These are phyloP conservation scores for Ashinkailepas kermadecensis DNA, from an alignment of 2,888 invertebrate species.

Conservation along the genomic window DNA sequence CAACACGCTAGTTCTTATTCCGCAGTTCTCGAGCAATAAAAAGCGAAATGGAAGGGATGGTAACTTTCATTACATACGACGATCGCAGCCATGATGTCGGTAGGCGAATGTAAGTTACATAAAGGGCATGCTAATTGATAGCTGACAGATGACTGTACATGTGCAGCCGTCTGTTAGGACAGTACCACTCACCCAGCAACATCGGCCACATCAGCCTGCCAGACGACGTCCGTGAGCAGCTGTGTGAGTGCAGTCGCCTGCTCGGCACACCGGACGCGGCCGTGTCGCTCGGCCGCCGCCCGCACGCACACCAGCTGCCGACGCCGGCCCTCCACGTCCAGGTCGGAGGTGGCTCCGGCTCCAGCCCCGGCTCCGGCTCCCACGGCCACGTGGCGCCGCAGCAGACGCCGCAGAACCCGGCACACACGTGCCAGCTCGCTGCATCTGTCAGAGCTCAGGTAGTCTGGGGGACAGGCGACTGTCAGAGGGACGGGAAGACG, in stretches of 20 bases:
- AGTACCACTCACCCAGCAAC: slow-evolving; percentile 36
- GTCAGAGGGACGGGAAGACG: no score
- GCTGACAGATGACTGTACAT: no score
- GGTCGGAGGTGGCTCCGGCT: slow-evolving; percentile 34
- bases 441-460: slow-evolving; percentile 13
- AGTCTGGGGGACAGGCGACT: neutral
- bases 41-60: no score
- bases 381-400: slow-evolving; percentile 40
- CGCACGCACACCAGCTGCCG: slow-evolving; percentile 37
- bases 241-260: slow-evolving; percentile 36
- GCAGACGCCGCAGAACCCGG: slow-evolving; percentile 30
- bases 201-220: slow-evolving; percentile 37
- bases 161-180: no score
- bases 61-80: no score
- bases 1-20: no score
- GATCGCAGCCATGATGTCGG: no score
- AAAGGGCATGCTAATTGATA: no score
- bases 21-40: no score
- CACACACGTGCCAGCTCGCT: slow-evolving; percentile 3
- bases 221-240: slow-evolving; percentile 38
- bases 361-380: slow-evolving; percentile 32
- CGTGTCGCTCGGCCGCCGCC: slow-evolving; percentile 33
- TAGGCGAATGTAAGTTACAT: no score
- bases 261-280: slow-evolving; percentile 30
- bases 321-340: slow-evolving; percentile 31